Percentiles rank a stretch among this genome's conserved stretches.
These are phyloP conservation scores for Tylochromis polylepis DNA, from an alignment of 2,113 vertebrate species.

Conservation along the genomic window DNA sequence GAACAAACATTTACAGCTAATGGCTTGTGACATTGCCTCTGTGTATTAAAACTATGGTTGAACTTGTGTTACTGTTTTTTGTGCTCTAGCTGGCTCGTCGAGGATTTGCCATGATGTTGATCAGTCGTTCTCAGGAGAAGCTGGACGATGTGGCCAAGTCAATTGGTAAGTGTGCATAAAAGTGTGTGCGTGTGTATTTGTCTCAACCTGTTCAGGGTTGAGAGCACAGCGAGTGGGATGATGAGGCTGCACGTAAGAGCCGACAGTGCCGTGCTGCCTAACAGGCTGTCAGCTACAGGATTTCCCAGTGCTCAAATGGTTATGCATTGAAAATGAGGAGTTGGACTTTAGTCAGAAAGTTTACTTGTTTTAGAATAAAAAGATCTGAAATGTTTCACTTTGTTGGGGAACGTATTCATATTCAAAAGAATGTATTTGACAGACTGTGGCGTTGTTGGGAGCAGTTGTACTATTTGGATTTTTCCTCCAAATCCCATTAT, in stretches of 20 bases:
- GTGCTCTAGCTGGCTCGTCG: slow-evolving; percentile 80
- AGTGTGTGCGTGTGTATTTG: slow-evolving; percentile 65
- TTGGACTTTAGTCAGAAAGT: neutral
- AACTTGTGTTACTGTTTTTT: neutral
- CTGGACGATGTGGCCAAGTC: slow-evolving; percentile 84
- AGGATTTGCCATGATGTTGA: slow-evolving; percentile 86
- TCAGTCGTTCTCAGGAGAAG: slow-evolving; percentile 92
- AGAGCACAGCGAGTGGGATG: neutral
- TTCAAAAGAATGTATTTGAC: neutral
- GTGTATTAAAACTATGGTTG: neutral
- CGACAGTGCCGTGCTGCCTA: neutral
- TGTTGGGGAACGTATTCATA: neutral
- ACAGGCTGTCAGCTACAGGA: neutral
- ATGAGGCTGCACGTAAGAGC: neutral
- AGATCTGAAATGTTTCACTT: neutral
- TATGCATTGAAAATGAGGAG: neutral
- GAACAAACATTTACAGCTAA: neutral
- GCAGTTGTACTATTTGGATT: neutral
- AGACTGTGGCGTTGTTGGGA: neutral
- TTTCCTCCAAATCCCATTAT: neutral
- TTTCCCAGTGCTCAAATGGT: neutral
- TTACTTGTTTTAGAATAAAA: neutral
- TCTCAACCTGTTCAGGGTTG: neutral
- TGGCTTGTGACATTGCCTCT: neutral
- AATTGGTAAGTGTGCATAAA: slow-evolving; percentile 79